These are phyloP conservation scores for Lordiphosa fenestrarum DNA, from an alignment of 2,888 invertebrate genomes.

Conservation along the genomic window DNA sequence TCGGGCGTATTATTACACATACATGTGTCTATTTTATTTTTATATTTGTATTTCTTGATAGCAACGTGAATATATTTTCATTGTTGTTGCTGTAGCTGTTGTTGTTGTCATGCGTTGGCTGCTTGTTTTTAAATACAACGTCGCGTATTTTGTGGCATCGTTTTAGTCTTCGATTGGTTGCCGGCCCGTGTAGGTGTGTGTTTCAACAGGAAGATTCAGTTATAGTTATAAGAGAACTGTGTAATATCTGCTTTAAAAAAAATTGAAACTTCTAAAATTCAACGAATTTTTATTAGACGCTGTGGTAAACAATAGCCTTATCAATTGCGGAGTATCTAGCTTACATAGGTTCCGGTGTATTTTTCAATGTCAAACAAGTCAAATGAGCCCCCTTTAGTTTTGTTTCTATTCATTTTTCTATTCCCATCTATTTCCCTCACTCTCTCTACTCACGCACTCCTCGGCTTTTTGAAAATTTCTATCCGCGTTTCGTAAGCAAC, in stretches of 20 bases:
- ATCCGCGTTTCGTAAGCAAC: slow-evolving; percentile 56
- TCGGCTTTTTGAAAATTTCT: slow-evolving; percentile 23
- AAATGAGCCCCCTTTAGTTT: slow-evolving; percentile 27
- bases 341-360: slow-evolving; percentile 18
- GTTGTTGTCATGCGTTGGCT: slow-evolving; percentile 43
- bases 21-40: slow-evolving; percentile 63
- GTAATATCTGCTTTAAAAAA: slow-evolving; percentile 1
- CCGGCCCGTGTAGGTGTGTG: slow-evolving; percentile 64
- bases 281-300: too few species aligned
- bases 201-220: slow-evolving; percentile 16
- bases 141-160: slow-evolving; percentile 22
- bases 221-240: slow-evolving; percentile 2
- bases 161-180: slow-evolving; percentile 59
- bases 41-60: slow-evolving; percentile 52
- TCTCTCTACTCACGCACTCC: slow-evolving; percentile 25
- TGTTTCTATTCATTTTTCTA: slow-evolving; percentile 28
- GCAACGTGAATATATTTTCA: slow-evolving; percentile 39
- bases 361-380: slow-evolving; percentile 73
- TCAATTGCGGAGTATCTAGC: slow-evolving; percentile 1
- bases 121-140: slow-evolving; percentile 16
- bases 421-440: slow-evolving; percentile 1
- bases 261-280: not conserved
- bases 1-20: slow-evolving; percentile 8
- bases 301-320: too few species aligned
- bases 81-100: slow-evolving; percentile 35